These are phyloP conservation scores for Mythimna pallens DNA, from an alignment of 2,888 invertebrate species.

Conservation along the genomic window DNA sequence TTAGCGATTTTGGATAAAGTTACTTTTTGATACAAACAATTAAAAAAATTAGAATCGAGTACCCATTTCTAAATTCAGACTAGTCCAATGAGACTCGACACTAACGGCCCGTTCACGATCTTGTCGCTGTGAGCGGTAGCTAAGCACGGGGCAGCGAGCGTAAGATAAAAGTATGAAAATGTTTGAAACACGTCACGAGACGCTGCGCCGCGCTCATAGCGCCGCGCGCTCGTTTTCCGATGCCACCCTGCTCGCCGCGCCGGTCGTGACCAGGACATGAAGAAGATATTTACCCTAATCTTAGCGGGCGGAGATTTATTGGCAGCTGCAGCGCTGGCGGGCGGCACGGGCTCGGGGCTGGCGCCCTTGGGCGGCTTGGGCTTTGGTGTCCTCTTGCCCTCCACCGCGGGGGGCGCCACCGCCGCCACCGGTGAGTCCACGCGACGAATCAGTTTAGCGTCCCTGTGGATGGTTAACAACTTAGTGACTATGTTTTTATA, in stretches of 20 bases:
- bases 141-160: too few species aligned
- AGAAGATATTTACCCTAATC: conserved; percentile 73
- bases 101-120: too few species aligned
- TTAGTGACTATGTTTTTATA: neutral
- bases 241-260: too few species aligned
- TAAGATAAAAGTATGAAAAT: too few species aligned
- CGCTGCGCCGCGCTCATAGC: too few species aligned
- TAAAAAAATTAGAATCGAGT: too few species aligned
- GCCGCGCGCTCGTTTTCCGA: too few species aligned
- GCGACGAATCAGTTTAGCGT: conserved; percentile 83
- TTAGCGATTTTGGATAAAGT: too few species aligned
- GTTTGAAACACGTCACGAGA: too few species aligned
- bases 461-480: conserved; percentile 69
- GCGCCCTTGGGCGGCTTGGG: conserved; percentile 91
- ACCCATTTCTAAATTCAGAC: neutral
- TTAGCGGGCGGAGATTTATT: conserved; percentile 81
- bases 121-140: too few species aligned
- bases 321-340: conserved; percentile 76
- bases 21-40: too few species aligned
- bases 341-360: conserved; percentile 84
- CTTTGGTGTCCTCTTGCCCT: conserved; percentile 91
- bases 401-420: conserved; percentile 66
- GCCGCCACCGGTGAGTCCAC: conserved; percentile 80
- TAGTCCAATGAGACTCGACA: neutral
- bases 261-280: too few species aligned